phyloP scores from a whole-genome alignment of 2,888 invertebrate genomes.

The Mamestra brassicae region DNA sequence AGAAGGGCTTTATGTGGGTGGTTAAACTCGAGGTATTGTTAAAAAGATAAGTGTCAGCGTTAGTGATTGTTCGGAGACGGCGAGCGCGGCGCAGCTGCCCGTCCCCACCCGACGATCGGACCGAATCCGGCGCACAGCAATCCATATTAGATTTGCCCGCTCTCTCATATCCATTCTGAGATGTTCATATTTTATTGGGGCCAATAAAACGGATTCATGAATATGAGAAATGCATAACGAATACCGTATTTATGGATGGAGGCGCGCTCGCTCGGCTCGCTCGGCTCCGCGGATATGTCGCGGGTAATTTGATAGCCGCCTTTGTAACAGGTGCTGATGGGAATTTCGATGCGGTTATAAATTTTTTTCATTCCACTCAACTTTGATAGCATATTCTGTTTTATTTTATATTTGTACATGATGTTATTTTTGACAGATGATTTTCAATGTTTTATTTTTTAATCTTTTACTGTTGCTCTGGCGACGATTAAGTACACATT shows the following conservation, averaged over 20 bases:
- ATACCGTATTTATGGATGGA: conserved; percentile 90
- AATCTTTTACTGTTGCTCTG: background rate
- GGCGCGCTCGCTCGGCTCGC: conserved; percentile 81
- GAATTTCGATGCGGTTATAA: conserved; percentile 88
- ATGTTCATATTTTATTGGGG: conserved; percentile 92
- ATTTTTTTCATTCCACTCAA: conserved; percentile 82
- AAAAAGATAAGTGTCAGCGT: conserved; percentile 42
- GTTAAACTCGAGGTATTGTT: conserved; percentile 44
- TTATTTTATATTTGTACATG: conserved; percentile 72
- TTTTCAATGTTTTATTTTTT: conserved; percentile 37
- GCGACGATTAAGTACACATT: background rate
- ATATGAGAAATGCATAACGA: conserved; percentile 91
- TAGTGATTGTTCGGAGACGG: conserved; percentile 39
- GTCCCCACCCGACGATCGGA: conserved; percentile 80
- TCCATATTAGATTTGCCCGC: conserved; percentile 91
- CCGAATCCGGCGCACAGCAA: conserved; percentile 89
- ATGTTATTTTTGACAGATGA: conserved; percentile 67
- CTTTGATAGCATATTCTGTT: conserved; percentile 82
- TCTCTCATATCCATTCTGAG: conserved; percentile 91
- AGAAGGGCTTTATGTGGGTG: conserved; percentile 43
- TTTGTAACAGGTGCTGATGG: conserved; percentile 91
- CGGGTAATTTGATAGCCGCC: conserved; percentile 90
- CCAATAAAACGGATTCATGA: conserved; percentile 92
- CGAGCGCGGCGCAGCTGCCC: conserved; percentile 73
- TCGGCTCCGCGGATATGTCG: conserved; percentile 84